Conservation (phyloP, 2,113 vertebrate genomes). For the Peromyscus maniculatus region DNA sequence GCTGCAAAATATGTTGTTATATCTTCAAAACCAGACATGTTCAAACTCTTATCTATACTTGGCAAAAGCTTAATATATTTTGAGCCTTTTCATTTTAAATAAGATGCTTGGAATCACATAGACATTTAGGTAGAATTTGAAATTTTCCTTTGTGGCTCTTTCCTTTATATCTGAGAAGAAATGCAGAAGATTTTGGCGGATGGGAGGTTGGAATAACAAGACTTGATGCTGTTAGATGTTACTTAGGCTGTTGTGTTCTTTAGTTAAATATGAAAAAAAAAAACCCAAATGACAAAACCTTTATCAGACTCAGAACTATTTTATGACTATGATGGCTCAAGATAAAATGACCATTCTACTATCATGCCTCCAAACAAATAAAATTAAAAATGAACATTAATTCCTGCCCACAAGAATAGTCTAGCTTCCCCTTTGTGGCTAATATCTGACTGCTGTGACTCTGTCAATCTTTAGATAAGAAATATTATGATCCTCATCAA, state of each 20-base stretch:
- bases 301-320: not conserved
- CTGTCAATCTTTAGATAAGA: not conserved
- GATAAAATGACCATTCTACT: conserved; percentile 16
- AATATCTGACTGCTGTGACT: not conserved
- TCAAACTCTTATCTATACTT: conserved; percentile 27
- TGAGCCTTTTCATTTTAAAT: conserved; percentile 11
- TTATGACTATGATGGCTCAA: not conserved
- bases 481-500: not conserved
- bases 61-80: conserved; percentile 1
- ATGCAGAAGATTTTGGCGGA: not conserved
- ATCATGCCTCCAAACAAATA: not conserved
- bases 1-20: conserved; percentile 48
- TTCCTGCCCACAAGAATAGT: not conserved
- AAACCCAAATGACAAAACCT: no score
- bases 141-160: not conserved
- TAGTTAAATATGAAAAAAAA: not conserved
- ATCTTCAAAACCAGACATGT: conserved; percentile 3
- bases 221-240: not conserved
- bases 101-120: not conserved
- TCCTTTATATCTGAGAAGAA: not conserved
- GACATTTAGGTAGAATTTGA: not conserved
- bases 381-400: not conserved
- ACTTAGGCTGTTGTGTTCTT: not conserved
- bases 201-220: not conserved
- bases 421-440: not conserved